phyloP scores from a whole-genome alignment of 1,140 invertebrate genomes.

The Bombus polaris region DNA sequence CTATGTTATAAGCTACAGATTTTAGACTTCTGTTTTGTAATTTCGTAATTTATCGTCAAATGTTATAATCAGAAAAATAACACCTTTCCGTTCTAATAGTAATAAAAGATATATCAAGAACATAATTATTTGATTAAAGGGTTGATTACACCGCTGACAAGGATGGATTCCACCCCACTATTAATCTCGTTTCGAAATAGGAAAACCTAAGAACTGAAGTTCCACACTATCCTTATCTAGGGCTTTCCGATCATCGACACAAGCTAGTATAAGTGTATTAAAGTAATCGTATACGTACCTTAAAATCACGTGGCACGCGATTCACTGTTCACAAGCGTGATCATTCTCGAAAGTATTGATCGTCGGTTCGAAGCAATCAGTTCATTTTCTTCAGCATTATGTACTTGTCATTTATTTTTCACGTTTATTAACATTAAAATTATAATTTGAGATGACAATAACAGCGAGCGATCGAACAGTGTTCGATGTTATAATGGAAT shows the following conservation, averaged over 20 bases:
- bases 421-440: neutral
- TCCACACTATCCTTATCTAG: constrained; percentile 43
- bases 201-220: constrained; percentile 22
- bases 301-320: constrained; percentile 39
- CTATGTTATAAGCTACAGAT: neutral
- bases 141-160: constrained; percentile 80
- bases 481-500: neutral
- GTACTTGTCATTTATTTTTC: neutral
- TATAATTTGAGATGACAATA: neutral
- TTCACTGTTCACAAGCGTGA: constrained; percentile 20
- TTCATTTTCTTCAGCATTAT: neutral
- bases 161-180: constrained; percentile 78
- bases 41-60: no score
- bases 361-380: neutral
- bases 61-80: neutral
- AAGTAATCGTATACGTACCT: constrained; percentile 30
- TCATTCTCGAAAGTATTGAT: neutral
- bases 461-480: neutral
- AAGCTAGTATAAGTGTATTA: constrained; percentile 44
- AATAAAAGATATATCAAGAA: neutral
- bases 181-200: constrained; percentile 74
- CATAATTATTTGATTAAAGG: constrained; percentile 27
- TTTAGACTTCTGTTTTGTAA: no score
- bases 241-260: constrained; percentile 41
- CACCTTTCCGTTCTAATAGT: neutral